Percentiles rank a stretch among this genome's conserved stretches.
phyloP scores from a whole-genome alignment of 2,888 invertebrate species.

The Biston stratarius region DNA sequence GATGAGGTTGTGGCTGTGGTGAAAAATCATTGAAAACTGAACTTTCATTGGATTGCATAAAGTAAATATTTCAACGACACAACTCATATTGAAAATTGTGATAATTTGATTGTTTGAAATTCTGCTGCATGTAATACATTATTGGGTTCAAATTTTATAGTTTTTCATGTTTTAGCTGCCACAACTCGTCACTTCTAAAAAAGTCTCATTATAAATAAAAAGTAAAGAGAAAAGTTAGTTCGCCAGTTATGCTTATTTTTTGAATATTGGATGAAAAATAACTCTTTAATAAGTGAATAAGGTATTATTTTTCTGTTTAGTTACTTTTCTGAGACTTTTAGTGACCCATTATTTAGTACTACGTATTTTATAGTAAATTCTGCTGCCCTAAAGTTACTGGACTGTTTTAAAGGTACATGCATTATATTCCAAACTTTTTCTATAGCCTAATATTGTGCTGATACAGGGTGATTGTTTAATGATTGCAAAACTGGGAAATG shows the following conservation, averaged over 20 bases:
- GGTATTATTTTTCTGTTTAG: not conserved
- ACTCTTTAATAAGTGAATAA: not conserved
- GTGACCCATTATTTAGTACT: constrained; percentile 7
- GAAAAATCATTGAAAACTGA: not conserved
- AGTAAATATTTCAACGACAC: not conserved
- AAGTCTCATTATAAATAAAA: not conserved
- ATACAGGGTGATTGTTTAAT: not conserved
- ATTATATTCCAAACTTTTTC: constrained; percentile 24
- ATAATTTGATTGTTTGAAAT: not conserved
- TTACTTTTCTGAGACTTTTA: not conserved
- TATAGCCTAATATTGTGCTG: constrained; percentile 21
- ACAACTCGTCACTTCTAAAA: not conserved
- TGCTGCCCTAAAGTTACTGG: constrained; percentile 19
- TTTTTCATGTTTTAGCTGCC: not conserved
- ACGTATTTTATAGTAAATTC: constrained; percentile 12
- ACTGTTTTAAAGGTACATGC: constrained; percentile 20
- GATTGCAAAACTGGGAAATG: not conserved
- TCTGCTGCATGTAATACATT: too few species aligned
- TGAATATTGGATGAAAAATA: too few species aligned
- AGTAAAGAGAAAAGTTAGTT: not conserved
- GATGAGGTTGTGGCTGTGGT: not conserved
- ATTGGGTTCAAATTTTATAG: not conserved
- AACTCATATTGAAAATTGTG: not conserved
- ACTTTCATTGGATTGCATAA: not conserved
- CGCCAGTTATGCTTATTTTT: not conserved